These are phyloP conservation scores for Tonatia bakeri DNA, from an alignment of 2,113 vertebrate genomes.

Conservation along the genomic window DNA sequence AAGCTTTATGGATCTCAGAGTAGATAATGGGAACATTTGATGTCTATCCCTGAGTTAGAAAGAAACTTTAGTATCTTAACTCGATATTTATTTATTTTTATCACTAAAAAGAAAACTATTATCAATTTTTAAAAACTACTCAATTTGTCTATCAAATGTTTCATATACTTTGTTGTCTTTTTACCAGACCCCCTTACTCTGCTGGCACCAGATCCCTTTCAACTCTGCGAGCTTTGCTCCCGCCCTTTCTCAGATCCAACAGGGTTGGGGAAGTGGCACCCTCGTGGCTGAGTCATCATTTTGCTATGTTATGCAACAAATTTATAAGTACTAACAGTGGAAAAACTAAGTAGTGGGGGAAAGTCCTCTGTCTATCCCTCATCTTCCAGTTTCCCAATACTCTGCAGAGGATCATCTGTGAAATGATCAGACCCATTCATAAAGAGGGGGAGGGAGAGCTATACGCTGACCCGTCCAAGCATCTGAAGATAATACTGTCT, in stretches of 20 bases:
- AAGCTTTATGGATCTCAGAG: background rate
- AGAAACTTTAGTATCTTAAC: background rate
- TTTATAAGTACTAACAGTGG: conserved; percentile 3
- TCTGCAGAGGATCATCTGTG: background rate
- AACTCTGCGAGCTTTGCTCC: background rate
- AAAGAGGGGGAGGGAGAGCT: background rate
- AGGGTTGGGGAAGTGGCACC: background rate
- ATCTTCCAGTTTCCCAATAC: background rate
- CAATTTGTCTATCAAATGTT: background rate
- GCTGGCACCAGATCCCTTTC: background rate
- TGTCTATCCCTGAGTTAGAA: background rate
- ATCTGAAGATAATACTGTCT: background rate
- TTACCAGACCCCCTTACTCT: background rate
- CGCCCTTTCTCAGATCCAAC: background rate
- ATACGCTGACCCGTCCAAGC: background rate
- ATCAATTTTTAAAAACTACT: background rate
- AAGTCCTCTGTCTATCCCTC: background rate
- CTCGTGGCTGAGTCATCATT: background rate
- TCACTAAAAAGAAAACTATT: conserved; percentile 13
- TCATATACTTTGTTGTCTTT: background rate
- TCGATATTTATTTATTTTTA: background rate
- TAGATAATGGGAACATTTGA: background rate
- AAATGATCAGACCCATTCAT: background rate
- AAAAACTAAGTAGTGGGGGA: background rate
- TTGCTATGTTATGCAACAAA: background rate